A percentile compares a stretch with the other conserved stretches of the same genome.
These are phyloP conservation scores for Limonius californicus DNA, from an alignment of 1,140 invertebrate genomes.

Conservation along the genomic window DNA sequence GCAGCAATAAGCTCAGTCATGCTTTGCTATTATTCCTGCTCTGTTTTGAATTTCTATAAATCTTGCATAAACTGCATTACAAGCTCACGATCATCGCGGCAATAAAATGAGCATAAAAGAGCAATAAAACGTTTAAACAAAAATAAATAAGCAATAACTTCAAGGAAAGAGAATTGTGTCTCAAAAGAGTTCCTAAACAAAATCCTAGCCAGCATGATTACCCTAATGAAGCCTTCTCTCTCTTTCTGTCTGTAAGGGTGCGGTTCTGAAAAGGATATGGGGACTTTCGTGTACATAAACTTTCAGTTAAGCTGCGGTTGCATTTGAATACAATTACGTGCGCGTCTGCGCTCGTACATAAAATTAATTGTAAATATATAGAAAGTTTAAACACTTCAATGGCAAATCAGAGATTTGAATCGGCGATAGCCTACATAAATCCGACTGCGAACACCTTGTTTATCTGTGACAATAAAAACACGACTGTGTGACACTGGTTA, in stretches of 20 bases:
- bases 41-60: constrained; percentile 10
- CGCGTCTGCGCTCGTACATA: constrained; percentile 35
- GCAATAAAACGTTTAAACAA: neutral
- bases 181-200: constrained; percentile 9
- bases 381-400: constrained; percentile 46
- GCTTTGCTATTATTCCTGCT: neutral
- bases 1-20: no score
- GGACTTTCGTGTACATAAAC: constrained; percentile 6
- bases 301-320: constrained; percentile 24
- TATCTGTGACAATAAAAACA: constrained; percentile 30
- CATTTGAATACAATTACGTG: constrained; percentile 46
- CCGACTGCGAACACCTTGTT: constrained; percentile 40
- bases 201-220: neutral
- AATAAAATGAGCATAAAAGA: constrained; percentile 12
- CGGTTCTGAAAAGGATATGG: neutral
- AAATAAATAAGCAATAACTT: constrained; percentile 2
- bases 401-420: constrained; percentile 44
- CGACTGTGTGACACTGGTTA: constrained; percentile 29
- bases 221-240: constrained; percentile 3
- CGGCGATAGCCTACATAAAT: constrained; percentile 43
- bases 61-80: neutral
- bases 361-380: constrained; percentile 46
- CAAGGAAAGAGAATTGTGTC: neutral
- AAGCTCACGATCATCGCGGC: neutral
- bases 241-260: constrained; percentile 2